Percentiles rank a stretch among this genome's conserved stretches.
These are phyloP conservation scores for Trachelus stipa DNA, from an alignment of 2,888 invertebrate genomes.

Conservation along the genomic window DNA sequence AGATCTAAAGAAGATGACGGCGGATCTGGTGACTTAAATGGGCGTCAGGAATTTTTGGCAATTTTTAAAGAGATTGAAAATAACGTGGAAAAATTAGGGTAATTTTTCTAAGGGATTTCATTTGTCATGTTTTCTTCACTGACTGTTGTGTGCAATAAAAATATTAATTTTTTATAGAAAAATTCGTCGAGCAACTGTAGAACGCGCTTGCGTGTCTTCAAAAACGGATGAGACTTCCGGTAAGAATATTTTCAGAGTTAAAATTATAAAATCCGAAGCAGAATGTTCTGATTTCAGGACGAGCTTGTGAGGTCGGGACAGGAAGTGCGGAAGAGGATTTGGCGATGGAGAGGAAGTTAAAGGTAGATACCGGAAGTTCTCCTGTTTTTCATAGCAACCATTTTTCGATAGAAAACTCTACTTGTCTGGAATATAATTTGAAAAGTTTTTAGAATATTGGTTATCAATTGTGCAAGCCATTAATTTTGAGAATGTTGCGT, in stretches of 20 bases:
- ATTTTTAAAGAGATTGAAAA: not conserved
- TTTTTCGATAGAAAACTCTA: not conserved
- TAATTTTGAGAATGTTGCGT: not conserved
- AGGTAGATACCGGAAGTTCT: not conserved
- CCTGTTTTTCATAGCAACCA: not conserved
- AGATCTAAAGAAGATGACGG: not conserved
- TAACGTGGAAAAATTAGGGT: not conserved
- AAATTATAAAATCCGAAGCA: slow-evolving; percentile 46
- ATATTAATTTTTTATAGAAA: not conserved
- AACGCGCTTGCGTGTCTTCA: not conserved
- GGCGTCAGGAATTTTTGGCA: not conserved
- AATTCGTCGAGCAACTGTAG: not conserved
- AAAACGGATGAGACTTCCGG: not conserved
- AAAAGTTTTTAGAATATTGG: not conserved
- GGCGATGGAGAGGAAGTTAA: slow-evolving; percentile 16
- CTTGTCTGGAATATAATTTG: not conserved
- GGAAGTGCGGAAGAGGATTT: slow-evolving; percentile 10
- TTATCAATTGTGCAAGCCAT: not conserved
- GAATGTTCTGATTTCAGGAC: slow-evolving; percentile 42
- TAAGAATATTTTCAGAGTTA: slow-evolving; percentile 4
- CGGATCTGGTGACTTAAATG: not conserved
- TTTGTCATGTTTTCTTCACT: not conserved
- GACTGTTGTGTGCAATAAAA: not conserved
- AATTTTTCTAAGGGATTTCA: not conserved
- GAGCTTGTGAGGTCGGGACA: slow-evolving; percentile 1